These are phyloP conservation scores for Oryctes rhinoceros DNA, from an alignment of 1,140 invertebrate species.

Conservation along the genomic window DNA sequence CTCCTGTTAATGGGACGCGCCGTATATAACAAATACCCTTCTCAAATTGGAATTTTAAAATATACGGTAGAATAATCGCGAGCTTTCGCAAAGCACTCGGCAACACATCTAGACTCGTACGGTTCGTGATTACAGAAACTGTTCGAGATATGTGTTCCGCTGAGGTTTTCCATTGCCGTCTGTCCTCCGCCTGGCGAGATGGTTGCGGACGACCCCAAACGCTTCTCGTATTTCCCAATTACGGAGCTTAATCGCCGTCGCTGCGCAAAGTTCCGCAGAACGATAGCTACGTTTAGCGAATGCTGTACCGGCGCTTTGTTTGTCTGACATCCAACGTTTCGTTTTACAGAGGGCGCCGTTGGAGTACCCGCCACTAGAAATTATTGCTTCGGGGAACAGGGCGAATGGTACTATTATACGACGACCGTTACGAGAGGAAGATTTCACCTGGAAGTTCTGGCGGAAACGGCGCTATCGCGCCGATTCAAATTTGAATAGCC, in stretches of 20 bases:
- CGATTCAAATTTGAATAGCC: too few species aligned
- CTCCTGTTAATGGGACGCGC: too few species aligned
- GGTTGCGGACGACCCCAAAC: slow-evolving; percentile 5
- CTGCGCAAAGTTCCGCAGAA: background rate
- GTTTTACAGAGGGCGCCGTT: background rate
- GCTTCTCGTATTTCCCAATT: slow-evolving; percentile 13
- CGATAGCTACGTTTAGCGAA: background rate
- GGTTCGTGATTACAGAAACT: background rate
- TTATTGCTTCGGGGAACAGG: background rate
- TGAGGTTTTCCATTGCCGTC: background rate
- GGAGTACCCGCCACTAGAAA: background rate
- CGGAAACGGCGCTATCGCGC: background rate
- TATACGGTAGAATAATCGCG: too few species aligned
- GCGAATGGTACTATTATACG: background rate
- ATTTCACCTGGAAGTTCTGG: background rate
- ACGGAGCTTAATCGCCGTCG: background rate
- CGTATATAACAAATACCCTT: too few species aligned
- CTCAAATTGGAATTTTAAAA: too few species aligned
- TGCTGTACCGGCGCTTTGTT: background rate
- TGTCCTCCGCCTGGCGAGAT: background rate
- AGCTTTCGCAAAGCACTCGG: background rate
- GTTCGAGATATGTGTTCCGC: background rate
- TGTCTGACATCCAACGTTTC: background rate
- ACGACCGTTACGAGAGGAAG: background rate
- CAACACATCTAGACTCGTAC: background rate